Percentiles rank a stretch among this genome's conserved stretches.
Conservation (phyloP, 2,888 invertebrate species). For the Melieria picta region DNA sequence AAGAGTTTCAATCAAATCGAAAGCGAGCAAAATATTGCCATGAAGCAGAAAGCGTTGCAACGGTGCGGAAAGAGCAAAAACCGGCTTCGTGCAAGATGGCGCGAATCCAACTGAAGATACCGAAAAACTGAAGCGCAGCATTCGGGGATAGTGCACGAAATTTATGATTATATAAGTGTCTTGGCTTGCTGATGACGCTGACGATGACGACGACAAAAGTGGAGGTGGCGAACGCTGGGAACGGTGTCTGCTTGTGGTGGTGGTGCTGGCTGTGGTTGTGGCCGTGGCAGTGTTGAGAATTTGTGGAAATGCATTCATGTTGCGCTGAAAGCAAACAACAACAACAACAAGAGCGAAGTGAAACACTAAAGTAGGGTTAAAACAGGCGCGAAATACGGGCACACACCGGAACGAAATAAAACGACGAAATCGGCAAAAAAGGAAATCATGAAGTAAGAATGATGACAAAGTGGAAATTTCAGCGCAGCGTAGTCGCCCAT, state of each 20-base stretch:
- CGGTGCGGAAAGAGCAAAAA: background rate
- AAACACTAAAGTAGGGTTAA: background rate
- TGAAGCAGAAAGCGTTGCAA: background rate
- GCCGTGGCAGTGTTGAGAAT: constrained; percentile 7
- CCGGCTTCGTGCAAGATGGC: too few species aligned
- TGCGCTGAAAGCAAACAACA: too few species aligned
- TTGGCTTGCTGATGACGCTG: constrained; percentile 25
- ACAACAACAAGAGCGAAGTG: background rate
- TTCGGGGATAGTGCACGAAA: constrained; percentile 6
- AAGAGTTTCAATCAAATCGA: constrained; percentile 1
- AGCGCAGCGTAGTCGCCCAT: background rate
- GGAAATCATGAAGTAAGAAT: constrained; percentile 16
- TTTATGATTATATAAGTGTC: constrained; percentile 33
- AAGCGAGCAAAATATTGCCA: constrained; percentile 9
- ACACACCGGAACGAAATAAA: background rate
- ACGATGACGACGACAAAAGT: constrained; percentile 1
- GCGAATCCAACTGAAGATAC: constrained; percentile 14
- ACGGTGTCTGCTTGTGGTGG: background rate
- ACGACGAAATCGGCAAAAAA: background rate
- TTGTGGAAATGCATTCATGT: constrained; percentile 23
- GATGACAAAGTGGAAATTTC: constrained; percentile 28
- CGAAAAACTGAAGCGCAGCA: background rate
- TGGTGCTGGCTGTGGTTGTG: constrained; percentile 1
- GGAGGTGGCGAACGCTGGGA: background rate
- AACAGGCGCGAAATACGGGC: background rate